These are phyloP conservation scores for Drosophila austrosaltans DNA, from an alignment of 2,888 invertebrate genomes.

Conservation along the genomic window DNA sequence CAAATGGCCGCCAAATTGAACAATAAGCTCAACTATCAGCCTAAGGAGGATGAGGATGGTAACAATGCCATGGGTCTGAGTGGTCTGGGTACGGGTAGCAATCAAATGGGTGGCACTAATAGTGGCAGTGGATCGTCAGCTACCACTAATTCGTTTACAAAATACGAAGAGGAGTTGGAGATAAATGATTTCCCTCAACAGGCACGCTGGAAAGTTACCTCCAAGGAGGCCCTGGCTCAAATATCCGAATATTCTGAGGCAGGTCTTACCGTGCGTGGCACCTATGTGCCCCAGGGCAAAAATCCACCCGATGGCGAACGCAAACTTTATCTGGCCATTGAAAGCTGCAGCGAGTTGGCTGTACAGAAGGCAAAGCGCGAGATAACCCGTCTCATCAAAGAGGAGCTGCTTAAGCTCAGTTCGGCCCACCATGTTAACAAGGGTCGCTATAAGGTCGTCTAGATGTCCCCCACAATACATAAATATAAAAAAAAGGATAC, in stretches of 20 bases:
- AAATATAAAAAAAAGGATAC: background rate
- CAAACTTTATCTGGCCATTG: constrained; percentile 98
- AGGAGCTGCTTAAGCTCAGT: constrained; percentile 96
- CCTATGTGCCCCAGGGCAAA: constrained; percentile 95
- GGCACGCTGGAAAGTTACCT: constrained; percentile 98
- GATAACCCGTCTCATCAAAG: constrained; percentile 98
- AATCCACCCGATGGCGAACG: constrained; percentile 95
- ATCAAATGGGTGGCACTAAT: background rate
- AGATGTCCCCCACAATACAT: constrained; percentile 58
- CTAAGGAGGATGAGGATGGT: constrained; percentile 91
- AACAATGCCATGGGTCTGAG: constrained; percentile 84
- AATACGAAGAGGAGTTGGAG: constrained; percentile 99
- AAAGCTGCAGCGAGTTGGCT: constrained; percentile 98
- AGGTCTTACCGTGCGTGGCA: constrained; percentile 99
- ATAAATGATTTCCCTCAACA: constrained; percentile 99
- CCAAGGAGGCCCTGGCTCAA: constrained; percentile 98
- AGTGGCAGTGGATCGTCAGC: constrained; percentile 3
- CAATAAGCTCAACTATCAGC: constrained; percentile 98
- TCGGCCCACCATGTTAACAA: constrained; percentile 95
- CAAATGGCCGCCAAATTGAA: constrained; percentile 98
- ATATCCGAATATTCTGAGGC: constrained; percentile 99
- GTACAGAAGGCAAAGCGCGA: constrained; percentile 98
- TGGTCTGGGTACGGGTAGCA: constrained; percentile 73
- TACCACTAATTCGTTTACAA: constrained; percentile 88
- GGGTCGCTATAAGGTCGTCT: constrained; percentile 97